Conservation (phyloP, 2,797 vertebrate species). For the Arctocebus calabarensis region DNA sequence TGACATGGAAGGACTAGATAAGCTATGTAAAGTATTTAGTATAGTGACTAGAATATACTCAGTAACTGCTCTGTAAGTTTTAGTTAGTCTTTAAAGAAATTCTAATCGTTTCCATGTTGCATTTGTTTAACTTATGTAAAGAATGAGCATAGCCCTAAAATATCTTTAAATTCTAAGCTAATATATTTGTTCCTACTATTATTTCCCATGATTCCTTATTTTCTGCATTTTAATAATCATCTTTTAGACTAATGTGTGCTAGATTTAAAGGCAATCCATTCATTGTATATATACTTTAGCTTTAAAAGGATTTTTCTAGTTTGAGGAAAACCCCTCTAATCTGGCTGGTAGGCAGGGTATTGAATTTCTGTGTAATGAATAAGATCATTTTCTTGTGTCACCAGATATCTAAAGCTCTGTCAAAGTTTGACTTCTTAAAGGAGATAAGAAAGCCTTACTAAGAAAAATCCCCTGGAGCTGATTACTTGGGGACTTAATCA, state of each 20-base stretch:
- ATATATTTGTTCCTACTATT: not conserved
- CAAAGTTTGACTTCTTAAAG: conserved; percentile 44
- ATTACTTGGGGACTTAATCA: conserved; percentile 51
- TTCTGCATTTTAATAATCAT: conserved; percentile 42
- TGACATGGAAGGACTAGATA: not conserved
- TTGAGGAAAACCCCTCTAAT: conserved; percentile 28
- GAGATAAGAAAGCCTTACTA: not conserved
- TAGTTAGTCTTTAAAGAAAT: conserved; percentile 13
- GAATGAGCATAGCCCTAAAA: conserved; percentile 48
- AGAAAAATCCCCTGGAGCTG: not conserved
- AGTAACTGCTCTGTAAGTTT: not conserved
- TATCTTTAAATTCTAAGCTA: conserved; percentile 33
- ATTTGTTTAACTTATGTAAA: conserved; percentile 38
- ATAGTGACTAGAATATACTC: not conserved
- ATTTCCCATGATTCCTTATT: not conserved
- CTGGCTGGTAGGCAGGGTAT: not conserved
- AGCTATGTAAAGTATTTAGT: not conserved
- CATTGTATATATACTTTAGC: not conserved
- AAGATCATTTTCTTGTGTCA: conserved; percentile 29
- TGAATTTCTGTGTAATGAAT: conserved; percentile 46
- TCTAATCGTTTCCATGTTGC: conserved; percentile 29
- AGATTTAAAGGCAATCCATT: not conserved
- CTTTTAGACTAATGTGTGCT: not conserved
- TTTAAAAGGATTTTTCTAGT: conserved; percentile 33
- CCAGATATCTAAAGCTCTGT: not conserved